Conservation (phyloP, 2,888 invertebrate species). For the Taphrorychus bicolor region DNA sequence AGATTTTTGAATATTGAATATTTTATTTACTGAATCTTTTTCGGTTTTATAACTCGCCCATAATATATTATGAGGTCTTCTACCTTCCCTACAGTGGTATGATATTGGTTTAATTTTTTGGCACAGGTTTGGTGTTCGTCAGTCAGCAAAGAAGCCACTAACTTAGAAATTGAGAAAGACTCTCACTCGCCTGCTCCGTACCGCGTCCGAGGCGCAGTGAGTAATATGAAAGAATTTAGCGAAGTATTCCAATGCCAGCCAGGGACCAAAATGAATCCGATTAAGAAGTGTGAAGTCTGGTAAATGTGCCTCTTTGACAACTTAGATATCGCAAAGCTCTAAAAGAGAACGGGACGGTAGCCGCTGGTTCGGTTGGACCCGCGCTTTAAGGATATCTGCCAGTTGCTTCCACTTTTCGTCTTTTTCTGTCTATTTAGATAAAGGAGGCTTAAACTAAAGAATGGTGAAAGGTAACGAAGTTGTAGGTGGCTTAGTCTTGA, state of each 20-base stretch:
- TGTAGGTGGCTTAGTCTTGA: too few species aligned
- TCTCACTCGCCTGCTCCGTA: conserved; percentile 89
- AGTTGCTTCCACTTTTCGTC: background rate
- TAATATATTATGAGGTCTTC: too few species aligned
- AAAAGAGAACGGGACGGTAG: background rate
- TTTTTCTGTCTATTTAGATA: background rate
- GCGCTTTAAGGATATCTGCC: background rate
- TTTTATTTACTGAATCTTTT: too few species aligned
- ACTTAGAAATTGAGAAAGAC: conserved; percentile 91
- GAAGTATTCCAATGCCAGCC: conserved; percentile 77
- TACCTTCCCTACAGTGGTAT: too few species aligned
- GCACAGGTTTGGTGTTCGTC: conserved; percentile 85
- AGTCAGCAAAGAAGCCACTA: conserved; percentile 82
- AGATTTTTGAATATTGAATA: too few species aligned
- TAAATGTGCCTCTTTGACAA: conserved; percentile 57
- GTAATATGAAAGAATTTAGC: conserved; percentile 86
- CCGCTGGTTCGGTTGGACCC: background rate
- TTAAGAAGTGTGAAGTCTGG: conserved; percentile 88
- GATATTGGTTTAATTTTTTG: too few species aligned
- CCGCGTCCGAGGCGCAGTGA: conserved; percentile 84
- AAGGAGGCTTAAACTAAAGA: too few species aligned
- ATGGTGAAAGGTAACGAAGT: too few species aligned
- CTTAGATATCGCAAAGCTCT: background rate
- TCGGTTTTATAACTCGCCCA: too few species aligned
- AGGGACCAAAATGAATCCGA: conserved; percentile 85